phyloP scores from a whole-genome alignment of 2,113 vertebrate genomes.

The Sander vitreus region DNA sequence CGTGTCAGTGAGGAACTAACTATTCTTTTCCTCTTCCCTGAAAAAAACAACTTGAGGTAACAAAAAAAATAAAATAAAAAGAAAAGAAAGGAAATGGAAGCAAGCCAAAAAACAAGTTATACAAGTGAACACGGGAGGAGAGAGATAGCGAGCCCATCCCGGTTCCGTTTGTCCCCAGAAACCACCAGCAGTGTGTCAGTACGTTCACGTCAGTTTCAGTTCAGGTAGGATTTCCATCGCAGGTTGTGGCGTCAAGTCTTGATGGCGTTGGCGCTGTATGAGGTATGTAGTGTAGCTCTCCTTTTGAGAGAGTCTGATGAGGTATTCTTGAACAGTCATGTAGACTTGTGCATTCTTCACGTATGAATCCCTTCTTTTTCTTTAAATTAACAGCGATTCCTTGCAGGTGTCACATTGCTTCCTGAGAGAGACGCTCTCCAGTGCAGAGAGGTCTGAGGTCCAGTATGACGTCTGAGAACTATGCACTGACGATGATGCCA shows the following conservation, averaged over 20 bases:
- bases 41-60: slow-evolving; percentile 50
- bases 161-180: slow-evolving; percentile 60
- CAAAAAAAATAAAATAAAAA: neutral
- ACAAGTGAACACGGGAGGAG: slow-evolving; percentile 67
- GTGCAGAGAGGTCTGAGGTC: slow-evolving; percentile 43
- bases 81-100: slow-evolving; percentile 24
- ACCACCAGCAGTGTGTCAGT: slow-evolving; percentile 63
- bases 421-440: slow-evolving; percentile 80
- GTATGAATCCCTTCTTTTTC: slow-evolving; percentile 52
- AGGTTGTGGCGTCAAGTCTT: slow-evolving; percentile 48
- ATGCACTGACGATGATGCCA: slow-evolving; percentile 1
- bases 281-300: slow-evolving; percentile 81
- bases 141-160: slow-evolving; percentile 50
- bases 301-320: slow-evolving; percentile 73
- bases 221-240: slow-evolving; percentile 55
- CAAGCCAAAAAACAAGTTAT: slow-evolving; percentile 63
- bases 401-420: slow-evolving; percentile 70
- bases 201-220: slow-evolving; percentile 45
- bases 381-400: slow-evolving; percentile 67
- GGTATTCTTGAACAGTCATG: slow-evolving; percentile 77
- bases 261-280: slow-evolving; percentile 64
- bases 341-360: slow-evolving; percentile 73
- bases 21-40: slow-evolving; percentile 60
- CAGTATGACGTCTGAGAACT: slow-evolving; percentile 56
- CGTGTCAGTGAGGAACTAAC: slow-evolving; percentile 38